These are phyloP conservation scores for Polyergus mexicanus DNA, from an alignment of 1,140 invertebrate species.

Conservation along the genomic window DNA sequence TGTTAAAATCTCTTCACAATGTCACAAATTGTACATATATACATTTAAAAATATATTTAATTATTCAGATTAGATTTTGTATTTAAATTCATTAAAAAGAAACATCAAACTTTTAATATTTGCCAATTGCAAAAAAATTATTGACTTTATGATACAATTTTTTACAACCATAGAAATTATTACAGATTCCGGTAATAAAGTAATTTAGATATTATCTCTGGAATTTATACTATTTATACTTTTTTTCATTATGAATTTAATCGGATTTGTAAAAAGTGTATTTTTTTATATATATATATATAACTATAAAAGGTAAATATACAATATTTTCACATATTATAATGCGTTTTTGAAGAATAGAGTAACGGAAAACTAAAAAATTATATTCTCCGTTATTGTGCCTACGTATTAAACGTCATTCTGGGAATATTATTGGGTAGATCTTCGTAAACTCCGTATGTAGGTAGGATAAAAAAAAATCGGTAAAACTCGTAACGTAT, in stretches of 20 bases:
- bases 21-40: neutral
- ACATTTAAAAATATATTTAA: slow-evolving; percentile 7
- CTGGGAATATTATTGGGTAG: slow-evolving; percentile 35
- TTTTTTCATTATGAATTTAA: neutral
- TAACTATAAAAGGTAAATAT: neutral
- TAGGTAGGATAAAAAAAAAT: slow-evolving; percentile 36
- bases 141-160: neutral
- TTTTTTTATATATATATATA: too few relatives aligned
- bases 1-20: neutral
- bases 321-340: neutral
- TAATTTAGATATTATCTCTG: neutral
- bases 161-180: neutral
- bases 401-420: slow-evolving; percentile 33
- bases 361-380: slow-evolving; percentile 28
- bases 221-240: neutral
- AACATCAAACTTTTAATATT: neutral
- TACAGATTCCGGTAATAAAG: neutral
- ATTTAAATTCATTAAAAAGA: neutral
- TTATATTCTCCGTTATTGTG: slow-evolving; percentile 15
- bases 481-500: slow-evolving; percentile 11
- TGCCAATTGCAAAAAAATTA: neutral
- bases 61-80: neutral
- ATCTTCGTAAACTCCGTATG: slow-evolving; percentile 15
- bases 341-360: neutral
- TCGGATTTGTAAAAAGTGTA: neutral